phyloP scores from a whole-genome alignment of 1,140 invertebrate genomes.

The Aphaenogaster ashmeadi region DNA sequence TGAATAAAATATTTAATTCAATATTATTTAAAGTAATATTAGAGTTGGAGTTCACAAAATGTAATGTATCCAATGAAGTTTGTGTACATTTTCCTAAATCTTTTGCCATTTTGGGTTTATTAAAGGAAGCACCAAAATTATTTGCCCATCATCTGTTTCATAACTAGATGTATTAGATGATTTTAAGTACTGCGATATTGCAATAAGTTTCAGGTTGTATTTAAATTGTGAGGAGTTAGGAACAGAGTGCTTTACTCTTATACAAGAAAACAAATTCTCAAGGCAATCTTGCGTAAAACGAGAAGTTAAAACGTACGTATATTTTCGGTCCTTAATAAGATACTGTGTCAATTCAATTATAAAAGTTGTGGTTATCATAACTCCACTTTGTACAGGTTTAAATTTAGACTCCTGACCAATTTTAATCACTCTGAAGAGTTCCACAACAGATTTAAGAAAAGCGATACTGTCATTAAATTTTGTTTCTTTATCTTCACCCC shows the following conservation, averaged over 20 bases:
- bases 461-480: neutral
- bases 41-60: too few relatives aligned
- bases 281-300: neutral
- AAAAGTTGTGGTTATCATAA: neutral
- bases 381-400: neutral
- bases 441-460: neutral
- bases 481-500: too few relatives aligned
- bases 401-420: neutral
- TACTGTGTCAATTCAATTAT: slow-evolving; percentile 3
- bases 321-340: neutral
- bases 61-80: too few relatives aligned
- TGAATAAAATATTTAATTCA: neutral
- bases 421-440: neutral
- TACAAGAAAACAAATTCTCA: neutral
- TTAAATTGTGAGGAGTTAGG: neutral
- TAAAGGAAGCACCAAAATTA: neutral
- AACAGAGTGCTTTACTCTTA: neutral
- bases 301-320: neutral
- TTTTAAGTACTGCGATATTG: slow-evolving; percentile 9
- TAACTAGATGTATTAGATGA: neutral
- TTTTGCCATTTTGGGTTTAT: neutral
- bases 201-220: neutral
- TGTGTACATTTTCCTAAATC: neutral
- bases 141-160: neutral
- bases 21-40: slow-evolving; percentile 12